Conservation (phyloP, 2,797 vertebrate species). For the Neostethus bicornis region DNA sequence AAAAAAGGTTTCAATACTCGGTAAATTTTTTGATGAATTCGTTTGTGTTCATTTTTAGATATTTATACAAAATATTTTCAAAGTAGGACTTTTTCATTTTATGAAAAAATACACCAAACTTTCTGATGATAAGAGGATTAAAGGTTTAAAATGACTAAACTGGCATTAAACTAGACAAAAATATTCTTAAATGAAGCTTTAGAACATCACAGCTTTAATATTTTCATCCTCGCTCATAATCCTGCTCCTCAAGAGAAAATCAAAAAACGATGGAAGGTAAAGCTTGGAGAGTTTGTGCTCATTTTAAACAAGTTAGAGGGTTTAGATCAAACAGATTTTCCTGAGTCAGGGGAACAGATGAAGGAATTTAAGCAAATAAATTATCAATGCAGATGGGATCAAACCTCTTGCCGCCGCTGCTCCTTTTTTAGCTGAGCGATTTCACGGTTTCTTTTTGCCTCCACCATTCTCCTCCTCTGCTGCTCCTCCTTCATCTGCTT, state of each 20-base stretch:
- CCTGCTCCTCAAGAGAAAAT: conserved; percentile 16
- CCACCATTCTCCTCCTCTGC: conserved; percentile 89
- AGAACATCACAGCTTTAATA: conserved; percentile 5
- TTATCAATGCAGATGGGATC: background rate
- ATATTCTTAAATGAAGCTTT: conserved; percentile 33
- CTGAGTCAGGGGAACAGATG: conserved; percentile 18
- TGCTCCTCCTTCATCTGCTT: conserved; percentile 99
- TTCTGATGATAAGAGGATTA: conserved; percentile 22
- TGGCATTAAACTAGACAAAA: conserved; percentile 25
- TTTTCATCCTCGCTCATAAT: conserved; percentile 16
- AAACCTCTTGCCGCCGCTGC: conserved; percentile 93
- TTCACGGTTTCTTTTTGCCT: conserved; percentile 94
- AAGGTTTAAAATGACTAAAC: conserved; percentile 7
- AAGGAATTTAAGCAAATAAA: background rate
- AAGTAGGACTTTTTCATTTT: background rate
- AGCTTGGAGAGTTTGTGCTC: background rate
- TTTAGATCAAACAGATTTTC: conserved; percentile 2
- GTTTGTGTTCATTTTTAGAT: background rate
- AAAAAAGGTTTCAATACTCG: background rate
- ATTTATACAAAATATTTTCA: background rate
- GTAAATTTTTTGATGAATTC: background rate
- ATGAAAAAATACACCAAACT: conserved; percentile 22
- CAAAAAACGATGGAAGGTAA: conserved; percentile 9
- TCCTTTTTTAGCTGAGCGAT: conserved; percentile 97
- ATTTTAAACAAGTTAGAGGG: conserved; percentile 14